phyloP scores from a whole-genome alignment of 2,888 invertebrate genomes.

The Drosophila seclusa region DNA sequence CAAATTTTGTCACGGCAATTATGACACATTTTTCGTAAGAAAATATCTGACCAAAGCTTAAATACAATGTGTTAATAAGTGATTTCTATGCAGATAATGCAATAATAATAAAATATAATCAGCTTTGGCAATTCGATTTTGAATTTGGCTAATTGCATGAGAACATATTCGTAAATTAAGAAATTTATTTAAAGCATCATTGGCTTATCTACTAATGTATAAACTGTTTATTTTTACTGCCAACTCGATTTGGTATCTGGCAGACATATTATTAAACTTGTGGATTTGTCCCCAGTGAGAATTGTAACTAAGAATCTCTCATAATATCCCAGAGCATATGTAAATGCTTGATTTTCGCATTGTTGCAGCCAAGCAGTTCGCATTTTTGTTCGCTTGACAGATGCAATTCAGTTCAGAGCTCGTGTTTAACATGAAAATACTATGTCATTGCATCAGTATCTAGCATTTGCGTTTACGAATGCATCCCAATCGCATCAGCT shows the following conservation, averaged over 20 bases:
- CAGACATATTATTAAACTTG: slow-evolving; percentile 1
- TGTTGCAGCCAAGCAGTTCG: slow-evolving; percentile 22
- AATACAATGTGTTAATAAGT: slow-evolving; percentile 3
- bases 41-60: not conserved
- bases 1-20: slow-evolving; percentile 16
- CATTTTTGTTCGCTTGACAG: slow-evolving; percentile 54
- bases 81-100: slow-evolving; percentile 6
- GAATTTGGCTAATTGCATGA: not conserved
- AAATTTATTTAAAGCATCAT: not conserved
- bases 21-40: slow-evolving; percentile 8
- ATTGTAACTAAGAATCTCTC: slow-evolving; percentile 3
- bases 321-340: slow-evolving; percentile 2
- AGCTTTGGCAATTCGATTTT: not conserved
- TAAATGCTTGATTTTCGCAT: slow-evolving; percentile 32
- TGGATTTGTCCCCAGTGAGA: not conserved
- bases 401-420: slow-evolving; percentile 43
- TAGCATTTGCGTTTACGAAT: slow-evolving; percentile 33
- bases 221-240: not conserved
- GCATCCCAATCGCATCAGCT: slow-evolving; percentile 45
- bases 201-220: too few species aligned
- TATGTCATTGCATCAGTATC: slow-evolving; percentile 46
- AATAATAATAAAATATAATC: not conserved
- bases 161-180: too few species aligned
- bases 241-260: not conserved
- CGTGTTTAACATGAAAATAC: slow-evolving; percentile 47